These are phyloP conservation scores for Ennomos quercinarius DNA, from an alignment of 2,888 invertebrate genomes.

Conservation along the genomic window DNA sequence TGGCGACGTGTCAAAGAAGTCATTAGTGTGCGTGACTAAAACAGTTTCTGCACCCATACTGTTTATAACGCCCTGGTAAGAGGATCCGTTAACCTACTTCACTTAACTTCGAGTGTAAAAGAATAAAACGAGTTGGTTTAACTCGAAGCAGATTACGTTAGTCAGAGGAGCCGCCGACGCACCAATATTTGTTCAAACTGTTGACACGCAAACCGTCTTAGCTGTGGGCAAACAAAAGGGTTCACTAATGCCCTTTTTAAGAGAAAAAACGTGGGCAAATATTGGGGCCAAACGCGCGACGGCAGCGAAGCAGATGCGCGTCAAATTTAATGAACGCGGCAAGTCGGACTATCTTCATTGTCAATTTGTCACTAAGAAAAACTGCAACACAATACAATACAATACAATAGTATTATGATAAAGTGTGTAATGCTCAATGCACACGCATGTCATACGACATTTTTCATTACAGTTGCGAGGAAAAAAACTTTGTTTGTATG, in stretches of 20 bases:
- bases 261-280: conserved; percentile 79
- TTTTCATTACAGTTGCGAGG: too few relatives aligned
- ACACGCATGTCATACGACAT: too few relatives aligned
- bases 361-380: too few relatives aligned
- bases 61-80: conserved; percentile 41
- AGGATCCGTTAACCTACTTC: conserved; percentile 53
- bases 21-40: neutral
- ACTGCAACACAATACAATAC: neutral
- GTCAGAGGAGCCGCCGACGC: conserved; percentile 75
- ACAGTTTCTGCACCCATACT: conserved; percentile 6
- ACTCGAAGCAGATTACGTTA: conserved; percentile 69
- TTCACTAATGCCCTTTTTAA: conserved; percentile 84
- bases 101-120: conserved; percentile 57
- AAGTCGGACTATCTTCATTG: neutral
- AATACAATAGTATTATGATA: too few relatives aligned
- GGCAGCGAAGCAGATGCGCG: conserved; percentile 26
- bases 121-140: conserved; percentile 53
- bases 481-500: too few relatives aligned
- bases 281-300: conserved; percentile 51
- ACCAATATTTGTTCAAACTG: conserved; percentile 75
- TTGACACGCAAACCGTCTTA: conserved; percentile 84
- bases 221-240: conserved; percentile 80
- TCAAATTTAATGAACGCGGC: conserved; percentile 30
- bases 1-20: neutral
- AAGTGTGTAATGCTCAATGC: too few relatives aligned